These are phyloP conservation scores for Atherinosoma microstoma DNA, from an alignment of 2,797 vertebrate genomes.

Conservation along the genomic window DNA sequence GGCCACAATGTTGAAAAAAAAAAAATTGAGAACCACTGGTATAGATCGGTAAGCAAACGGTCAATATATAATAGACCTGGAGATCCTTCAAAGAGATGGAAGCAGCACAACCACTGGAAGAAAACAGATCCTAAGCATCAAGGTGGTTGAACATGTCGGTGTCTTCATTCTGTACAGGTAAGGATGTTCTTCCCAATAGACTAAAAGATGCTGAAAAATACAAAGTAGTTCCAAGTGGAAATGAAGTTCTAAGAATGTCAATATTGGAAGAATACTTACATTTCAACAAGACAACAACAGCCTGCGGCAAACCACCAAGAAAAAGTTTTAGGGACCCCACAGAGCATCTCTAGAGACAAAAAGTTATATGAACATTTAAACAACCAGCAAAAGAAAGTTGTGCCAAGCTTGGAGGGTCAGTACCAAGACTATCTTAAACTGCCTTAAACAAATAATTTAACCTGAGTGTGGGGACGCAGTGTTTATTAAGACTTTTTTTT, in stretches of 20 bases:
- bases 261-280: not conserved
- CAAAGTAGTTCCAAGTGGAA: not conserved
- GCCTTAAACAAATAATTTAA: not conserved
- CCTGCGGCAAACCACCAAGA: not conserved
- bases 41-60: not conserved
- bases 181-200: not conserved
- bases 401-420: not conserved
- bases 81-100: not conserved
- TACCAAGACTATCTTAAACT: not conserved
- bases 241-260: not conserved
- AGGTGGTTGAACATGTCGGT: not conserved
- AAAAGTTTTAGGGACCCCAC: too few relatives aligned
- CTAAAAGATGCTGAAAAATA: not conserved
- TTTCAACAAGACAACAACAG: not conserved
- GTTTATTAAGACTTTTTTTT: too few relatives aligned
- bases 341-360: not conserved
- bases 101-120: not conserved
- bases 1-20: too few relatives aligned
- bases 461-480: too few relatives aligned
- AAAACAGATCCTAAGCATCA: not conserved
- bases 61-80: not conserved
- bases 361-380: too few relatives aligned
- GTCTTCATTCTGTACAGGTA: not conserved
- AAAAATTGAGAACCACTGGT: too few relatives aligned
- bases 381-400: not conserved